A percentile compares a stretch with the other conserved stretches of the same genome.
These are phyloP conservation scores for Toxonevra muliebris DNA, from an alignment of 2,888 invertebrate species.

Conservation along the genomic window DNA sequence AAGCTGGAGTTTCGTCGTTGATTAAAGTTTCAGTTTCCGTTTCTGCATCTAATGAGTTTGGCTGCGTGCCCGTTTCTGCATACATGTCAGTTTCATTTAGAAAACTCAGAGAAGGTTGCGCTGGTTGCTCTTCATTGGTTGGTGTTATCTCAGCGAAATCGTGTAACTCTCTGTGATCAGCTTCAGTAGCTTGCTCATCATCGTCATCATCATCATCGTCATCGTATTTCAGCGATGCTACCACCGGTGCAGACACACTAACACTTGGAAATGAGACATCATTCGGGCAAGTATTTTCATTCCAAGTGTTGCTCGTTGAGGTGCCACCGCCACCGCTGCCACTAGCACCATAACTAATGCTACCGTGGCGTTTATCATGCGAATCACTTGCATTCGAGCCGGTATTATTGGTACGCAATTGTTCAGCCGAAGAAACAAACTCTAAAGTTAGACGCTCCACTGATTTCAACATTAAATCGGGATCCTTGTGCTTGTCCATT, in stretches of 20 bases:
- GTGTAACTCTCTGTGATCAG: conserved; percentile 45
- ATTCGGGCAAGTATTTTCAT: conserved; percentile 81
- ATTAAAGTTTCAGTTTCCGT: conserved; percentile 56
- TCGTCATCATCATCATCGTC: conserved; percentile 62
- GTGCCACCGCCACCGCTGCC: conserved; percentile 15
- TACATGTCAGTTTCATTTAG: conserved; percentile 22
- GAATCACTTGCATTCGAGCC: conserved; percentile 35
- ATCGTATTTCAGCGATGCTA: conserved; percentile 75
- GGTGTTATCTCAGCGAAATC: conserved; percentile 59
- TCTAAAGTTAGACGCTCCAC: conserved; percentile 73
- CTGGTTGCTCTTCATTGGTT: conserved; percentile 53
- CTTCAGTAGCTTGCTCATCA: conserved; percentile 47
- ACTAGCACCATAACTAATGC: conserved; percentile 24
- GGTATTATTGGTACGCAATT: conserved; percentile 63
- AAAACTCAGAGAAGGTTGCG: conserved; percentile 36
- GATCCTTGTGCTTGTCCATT: conserved; percentile 68
- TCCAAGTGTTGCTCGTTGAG: conserved; percentile 75
- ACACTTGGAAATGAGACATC: conserved; percentile 83
- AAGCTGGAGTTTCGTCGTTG: conserved; percentile 35
- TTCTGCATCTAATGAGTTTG: conserved; percentile 52
- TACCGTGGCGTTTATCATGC: conserved; percentile 2
- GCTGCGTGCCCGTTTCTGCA: conserved; percentile 46
- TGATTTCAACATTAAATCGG: conserved; percentile 75
- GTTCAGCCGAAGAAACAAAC: conserved; percentile 73
- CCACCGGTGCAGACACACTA: conserved; percentile 78